A percentile compares a stretch with the other conserved stretches of the same genome.
Evolutionary conservation across 2,113 vertebrate species (phyloP).

Genomic region (Laterallus jamaicensis): DNA sequence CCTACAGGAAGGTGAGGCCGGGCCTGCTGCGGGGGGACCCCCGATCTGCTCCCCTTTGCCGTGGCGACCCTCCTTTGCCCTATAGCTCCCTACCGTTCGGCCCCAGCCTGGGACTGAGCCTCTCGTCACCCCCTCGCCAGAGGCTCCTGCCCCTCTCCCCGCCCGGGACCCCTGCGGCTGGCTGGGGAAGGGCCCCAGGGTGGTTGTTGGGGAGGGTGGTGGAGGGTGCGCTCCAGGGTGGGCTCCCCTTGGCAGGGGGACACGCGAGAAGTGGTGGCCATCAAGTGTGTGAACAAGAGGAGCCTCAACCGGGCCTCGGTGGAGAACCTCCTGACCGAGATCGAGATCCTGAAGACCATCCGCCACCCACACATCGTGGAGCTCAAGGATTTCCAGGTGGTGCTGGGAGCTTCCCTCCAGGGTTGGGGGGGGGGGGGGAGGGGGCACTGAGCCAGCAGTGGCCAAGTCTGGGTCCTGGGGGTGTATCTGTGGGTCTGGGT

Average conservation of each 20-base stretch:
- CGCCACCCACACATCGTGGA: slow-evolving; percentile 93
- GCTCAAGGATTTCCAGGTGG: slow-evolving; percentile 95
- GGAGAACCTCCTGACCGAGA: slow-evolving; percentile 95
- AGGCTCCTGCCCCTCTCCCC: no score
- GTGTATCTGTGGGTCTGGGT: fast-evolving
- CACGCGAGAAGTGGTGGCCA: slow-evolving; percentile 90
- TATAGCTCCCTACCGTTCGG: no score
- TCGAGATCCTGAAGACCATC: slow-evolving; percentile 93
- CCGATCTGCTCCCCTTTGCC: fast-evolving
- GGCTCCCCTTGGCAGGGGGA: slow-evolving; percentile 75
- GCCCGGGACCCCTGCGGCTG: fast-evolving
- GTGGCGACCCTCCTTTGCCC: not conserved
- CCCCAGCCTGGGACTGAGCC: not conserved
- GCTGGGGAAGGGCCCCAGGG: not conserved
- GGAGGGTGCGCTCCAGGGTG: not conserved
- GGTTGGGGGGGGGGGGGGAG: fast-evolving
- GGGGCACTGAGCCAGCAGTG: fast-evolving
- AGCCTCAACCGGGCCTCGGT: slow-evolving; percentile 89
- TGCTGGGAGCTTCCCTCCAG: not conserved
- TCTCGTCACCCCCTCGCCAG: not conserved
- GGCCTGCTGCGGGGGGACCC: not conserved
- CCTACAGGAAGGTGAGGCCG: slow-evolving; percentile 89
- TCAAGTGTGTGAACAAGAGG: slow-evolving; percentile 95
- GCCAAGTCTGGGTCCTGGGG: not conserved
- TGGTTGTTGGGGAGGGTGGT: not conserved